phyloP scores from a whole-genome alignment of 2,797 vertebrate species.

The Nothura maculosa region DNA sequence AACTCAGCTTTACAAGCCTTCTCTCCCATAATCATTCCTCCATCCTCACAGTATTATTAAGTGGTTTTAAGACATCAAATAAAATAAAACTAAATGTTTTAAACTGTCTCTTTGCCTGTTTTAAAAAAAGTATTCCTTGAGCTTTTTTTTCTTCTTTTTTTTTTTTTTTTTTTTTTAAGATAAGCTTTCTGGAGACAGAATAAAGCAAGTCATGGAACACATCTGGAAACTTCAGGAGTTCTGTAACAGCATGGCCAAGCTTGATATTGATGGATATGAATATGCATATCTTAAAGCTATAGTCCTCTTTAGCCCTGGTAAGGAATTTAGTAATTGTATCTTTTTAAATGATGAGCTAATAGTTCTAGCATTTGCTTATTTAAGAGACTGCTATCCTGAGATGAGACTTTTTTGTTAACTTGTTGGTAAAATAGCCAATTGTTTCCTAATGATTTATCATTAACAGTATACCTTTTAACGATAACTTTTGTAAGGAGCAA shows the following conservation, averaged over 20 bases:
- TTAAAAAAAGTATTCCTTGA: background rate
- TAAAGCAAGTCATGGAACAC: slow-evolving; percentile 99
- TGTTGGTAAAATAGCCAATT: background rate
- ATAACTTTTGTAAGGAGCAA: background rate
- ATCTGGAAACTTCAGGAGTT: slow-evolving; percentile 99
- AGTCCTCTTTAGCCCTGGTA: slow-evolving; percentile 98
- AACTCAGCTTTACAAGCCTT: background rate
- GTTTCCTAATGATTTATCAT: background rate
- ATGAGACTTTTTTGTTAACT: background rate
- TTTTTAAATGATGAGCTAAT: slow-evolving; percentile 18
- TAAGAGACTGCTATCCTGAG: background rate
- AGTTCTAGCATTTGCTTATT: background rate
- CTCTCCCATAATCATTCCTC: background rate
- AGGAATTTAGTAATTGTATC: slow-evolving; percentile 64
- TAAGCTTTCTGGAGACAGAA: slow-evolving; percentile 94
- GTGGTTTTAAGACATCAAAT: background rate
- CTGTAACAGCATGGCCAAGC: slow-evolving; percentile 97
- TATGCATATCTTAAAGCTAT: slow-evolving; percentile 99
- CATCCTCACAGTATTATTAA: background rate
- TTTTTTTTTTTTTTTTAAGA: slow-evolving; percentile 80
- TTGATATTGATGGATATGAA: slow-evolving; percentile 96
- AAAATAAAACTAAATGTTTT: background rate
- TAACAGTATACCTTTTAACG: background rate
- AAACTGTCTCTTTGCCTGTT: background rate
- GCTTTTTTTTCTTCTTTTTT: too few relatives aligned